Evolutionary conservation across 2,888 invertebrate species (phyloP).

Genomic region (Psococerastis gibbosa): DNA sequence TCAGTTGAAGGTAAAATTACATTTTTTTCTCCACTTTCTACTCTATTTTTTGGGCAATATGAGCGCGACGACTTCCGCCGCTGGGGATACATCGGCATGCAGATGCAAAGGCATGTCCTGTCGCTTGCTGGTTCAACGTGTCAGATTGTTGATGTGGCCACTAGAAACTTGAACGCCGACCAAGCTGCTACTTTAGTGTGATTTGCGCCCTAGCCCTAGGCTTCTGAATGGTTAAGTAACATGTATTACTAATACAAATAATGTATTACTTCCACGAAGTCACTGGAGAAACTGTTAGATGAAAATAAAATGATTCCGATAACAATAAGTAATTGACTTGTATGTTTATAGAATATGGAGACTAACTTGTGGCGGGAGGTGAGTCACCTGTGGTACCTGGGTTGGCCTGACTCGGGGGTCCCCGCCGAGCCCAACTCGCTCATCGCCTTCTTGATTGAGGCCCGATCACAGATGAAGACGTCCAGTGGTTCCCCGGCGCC

Average conservation of each 20-base stretch:
- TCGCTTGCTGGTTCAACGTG: background rate
- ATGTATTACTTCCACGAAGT: too few species aligned
- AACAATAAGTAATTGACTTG: too few species aligned
- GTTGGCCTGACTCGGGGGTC: constrained; percentile 76
- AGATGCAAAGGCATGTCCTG: constrained; percentile 1
- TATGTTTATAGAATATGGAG: constrained; percentile 40
- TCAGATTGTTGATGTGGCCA: too few species aligned
- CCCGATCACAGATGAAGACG: constrained; percentile 37
- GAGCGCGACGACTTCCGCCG: too few species aligned
- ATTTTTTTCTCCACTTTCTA: background rate
- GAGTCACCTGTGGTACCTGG: constrained; percentile 80
- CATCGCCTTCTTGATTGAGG: constrained; percentile 73
- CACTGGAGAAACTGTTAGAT: constrained; percentile 9
- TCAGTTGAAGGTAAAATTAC: constrained; percentile 43
- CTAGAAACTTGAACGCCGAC: too few species aligned
- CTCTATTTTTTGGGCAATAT: too few species aligned
- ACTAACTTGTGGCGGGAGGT: constrained; percentile 73
- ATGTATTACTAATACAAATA: background rate
- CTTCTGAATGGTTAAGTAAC: too few species aligned
- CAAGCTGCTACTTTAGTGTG: too few species aligned
- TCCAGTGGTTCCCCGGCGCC: constrained; percentile 32
- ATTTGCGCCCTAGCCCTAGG: too few species aligned
- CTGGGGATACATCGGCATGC: too few species aligned
- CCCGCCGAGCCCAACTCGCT: constrained; percentile 68
- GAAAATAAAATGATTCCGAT: constrained; percentile 6